Evolutionary conservation across 2,888 invertebrate species (phyloP).

Genomic region (Litoditis marina): DNA sequence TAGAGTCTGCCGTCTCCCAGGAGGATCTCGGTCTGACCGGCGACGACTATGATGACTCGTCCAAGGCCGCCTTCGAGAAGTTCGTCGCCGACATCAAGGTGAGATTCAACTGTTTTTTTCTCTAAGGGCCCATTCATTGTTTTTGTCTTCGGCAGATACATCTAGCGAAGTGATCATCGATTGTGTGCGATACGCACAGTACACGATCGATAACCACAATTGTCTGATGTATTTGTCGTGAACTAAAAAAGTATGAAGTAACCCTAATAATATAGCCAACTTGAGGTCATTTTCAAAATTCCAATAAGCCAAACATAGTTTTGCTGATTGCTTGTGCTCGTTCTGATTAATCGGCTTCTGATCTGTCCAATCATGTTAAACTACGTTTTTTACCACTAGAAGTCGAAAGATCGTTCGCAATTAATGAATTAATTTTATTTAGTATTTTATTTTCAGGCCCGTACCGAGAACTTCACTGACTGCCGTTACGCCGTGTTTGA

Average conservation of each 20-base stretch:
- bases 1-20: conserved; percentile 57
- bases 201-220: background rate
- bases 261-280: too few relatives aligned
- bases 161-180: too few relatives aligned
- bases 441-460: conserved; percentile 17
- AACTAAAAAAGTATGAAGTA: too few relatives aligned
- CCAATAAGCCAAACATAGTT: too few relatives aligned
- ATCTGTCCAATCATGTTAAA: too few relatives aligned
- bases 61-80: conserved; percentile 77
- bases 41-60: conserved; percentile 61
- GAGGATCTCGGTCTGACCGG: conserved; percentile 48
- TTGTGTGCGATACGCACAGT: too few relatives aligned
- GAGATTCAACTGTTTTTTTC: background rate
- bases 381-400: background rate
- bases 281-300: too few relatives aligned
- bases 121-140: too few relatives aligned
- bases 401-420: background rate
- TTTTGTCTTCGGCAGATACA: too few relatives aligned
- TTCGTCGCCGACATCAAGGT: conserved; percentile 87
- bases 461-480: conserved; percentile 75
- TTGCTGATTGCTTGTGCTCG: too few relatives aligned
- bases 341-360: too few relatives aligned
- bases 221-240: background rate
- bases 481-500: conserved; percentile 95
- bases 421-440: background rate